phyloP scores from a whole-genome alignment of 2,888 invertebrate genomes.

The Acronicta aceris region DNA sequence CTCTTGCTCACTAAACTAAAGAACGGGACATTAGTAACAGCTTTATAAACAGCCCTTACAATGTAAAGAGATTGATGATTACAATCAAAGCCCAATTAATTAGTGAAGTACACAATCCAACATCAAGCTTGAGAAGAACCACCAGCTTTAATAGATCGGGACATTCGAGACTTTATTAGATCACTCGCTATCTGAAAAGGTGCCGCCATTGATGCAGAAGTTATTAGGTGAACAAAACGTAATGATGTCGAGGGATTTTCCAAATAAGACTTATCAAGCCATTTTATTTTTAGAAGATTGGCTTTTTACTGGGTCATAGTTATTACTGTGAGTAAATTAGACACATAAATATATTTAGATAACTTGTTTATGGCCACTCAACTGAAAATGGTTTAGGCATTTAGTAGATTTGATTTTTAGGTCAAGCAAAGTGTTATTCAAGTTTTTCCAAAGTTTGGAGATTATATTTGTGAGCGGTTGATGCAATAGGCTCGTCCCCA shows the following conservation, averaged over 20 bases:
- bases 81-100: conserved; percentile 26
- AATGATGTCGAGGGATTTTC: neutral
- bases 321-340: too few species aligned
- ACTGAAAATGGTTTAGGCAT: too few species aligned
- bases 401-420: too few species aligned
- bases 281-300: neutral
- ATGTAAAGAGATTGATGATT: conserved; percentile 21
- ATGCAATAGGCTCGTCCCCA: too few species aligned
- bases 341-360: too few species aligned
- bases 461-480: too few species aligned
- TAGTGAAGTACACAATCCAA: conserved; percentile 22
- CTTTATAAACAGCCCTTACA: conserved; percentile 3
- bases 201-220: conserved; percentile 9
- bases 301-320: neutral
- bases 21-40: neutral
- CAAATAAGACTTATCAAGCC: neutral
- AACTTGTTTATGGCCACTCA: too few species aligned
- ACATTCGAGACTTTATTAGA: conserved; percentile 12
- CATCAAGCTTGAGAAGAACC: conserved; percentile 6
- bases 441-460: too few species aligned
- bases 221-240: conserved; percentile 2
- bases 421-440: too few species aligned
- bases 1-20: neutral
- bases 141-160: conserved; percentile 2
- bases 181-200: conserved; percentile 10